Evolutionary conservation across 2,113 vertebrate species (phyloP), one percentile per base, ranked within the genome.

Genomic region (Sapajus apella): DNA sequence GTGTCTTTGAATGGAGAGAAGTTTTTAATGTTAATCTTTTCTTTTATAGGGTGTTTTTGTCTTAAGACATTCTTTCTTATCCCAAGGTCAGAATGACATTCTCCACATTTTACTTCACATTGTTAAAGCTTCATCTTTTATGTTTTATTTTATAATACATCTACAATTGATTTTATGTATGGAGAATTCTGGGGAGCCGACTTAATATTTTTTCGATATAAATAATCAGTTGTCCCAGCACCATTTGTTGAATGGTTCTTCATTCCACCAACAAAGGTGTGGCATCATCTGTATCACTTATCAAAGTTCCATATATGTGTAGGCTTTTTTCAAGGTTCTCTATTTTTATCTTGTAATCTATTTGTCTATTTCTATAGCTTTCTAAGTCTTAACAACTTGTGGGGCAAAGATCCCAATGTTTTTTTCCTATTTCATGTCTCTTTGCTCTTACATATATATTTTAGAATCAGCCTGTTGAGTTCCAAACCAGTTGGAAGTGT

Each of bases 61-160:
- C 82, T 93, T 91, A 81, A 55, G 32, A 84, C 18, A 61, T 92
- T 87, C 55, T 70, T 91, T 85, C 77, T 88, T 81, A 68, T 37
- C 32, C n/a, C n/a, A 84, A 76, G n/a, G 37, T 94, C 45, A 86
- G 32, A 72, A 77, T 82, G n/a, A 64, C 5, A 55, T 61, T 58
- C 76, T 87, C 17, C 27, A 37, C 68, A 30, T 55, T 93, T 92
- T 79, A 73, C 27, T 73, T 95, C n/a, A 1, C 30, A 14, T 68
- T 91, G 95, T 50, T 76, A 50, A 91, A 81, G 21, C 13, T 50
- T 79, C 17, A 18, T 35, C 47, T 56, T 88, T 91, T 18, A 64
- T 23, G 68, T 95, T 88, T 97, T 10, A 56, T 89, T 90, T 90
- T 30, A 52, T 79, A 80, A 55, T 18, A 88, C 9, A 86, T 61